These are phyloP conservation scores for Gavia stellata DNA, from an alignment of 2,113 vertebrate genomes.

Conservation along the genomic window DNA sequence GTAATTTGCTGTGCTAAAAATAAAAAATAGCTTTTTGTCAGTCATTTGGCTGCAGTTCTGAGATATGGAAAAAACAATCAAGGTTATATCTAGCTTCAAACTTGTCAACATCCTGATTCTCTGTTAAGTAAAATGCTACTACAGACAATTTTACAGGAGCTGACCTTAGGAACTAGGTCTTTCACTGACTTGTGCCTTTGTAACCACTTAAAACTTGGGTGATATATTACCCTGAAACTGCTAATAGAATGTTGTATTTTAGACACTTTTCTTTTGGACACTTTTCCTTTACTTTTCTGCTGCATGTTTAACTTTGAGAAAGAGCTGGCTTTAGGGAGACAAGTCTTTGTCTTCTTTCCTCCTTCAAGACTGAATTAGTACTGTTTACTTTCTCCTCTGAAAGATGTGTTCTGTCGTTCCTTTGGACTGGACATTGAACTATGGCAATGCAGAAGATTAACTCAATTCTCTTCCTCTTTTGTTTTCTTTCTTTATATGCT, in stretches of 20 bases:
- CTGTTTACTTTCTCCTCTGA: neutral
- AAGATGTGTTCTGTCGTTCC: rapidly evolving
- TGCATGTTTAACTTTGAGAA: neutral
- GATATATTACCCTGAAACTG: neutral
- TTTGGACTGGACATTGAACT: neutral
- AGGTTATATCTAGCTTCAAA: neutral
- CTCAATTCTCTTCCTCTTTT: neutral
- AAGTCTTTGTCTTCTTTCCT: neutral
- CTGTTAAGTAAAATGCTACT: neutral
- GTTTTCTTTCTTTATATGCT: neutral
- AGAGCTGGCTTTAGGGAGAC: neutral
- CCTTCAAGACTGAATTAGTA: neutral
- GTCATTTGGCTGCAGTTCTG: neutral
- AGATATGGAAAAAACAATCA: neutral
- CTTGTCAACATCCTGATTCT: neutral
- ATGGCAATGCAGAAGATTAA: neutral
- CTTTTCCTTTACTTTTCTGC: neutral
- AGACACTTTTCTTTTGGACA: neutral
- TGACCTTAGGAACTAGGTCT: neutral
- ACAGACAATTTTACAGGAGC: neutral
- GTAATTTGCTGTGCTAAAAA: neutral
- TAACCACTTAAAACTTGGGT: neutral
- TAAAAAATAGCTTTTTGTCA: neutral
- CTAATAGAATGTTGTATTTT: neutral
- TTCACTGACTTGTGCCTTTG: neutral